phyloP scores from a whole-genome alignment of 2,888 invertebrate genomes.

The Hydraecia micacea region DNA sequence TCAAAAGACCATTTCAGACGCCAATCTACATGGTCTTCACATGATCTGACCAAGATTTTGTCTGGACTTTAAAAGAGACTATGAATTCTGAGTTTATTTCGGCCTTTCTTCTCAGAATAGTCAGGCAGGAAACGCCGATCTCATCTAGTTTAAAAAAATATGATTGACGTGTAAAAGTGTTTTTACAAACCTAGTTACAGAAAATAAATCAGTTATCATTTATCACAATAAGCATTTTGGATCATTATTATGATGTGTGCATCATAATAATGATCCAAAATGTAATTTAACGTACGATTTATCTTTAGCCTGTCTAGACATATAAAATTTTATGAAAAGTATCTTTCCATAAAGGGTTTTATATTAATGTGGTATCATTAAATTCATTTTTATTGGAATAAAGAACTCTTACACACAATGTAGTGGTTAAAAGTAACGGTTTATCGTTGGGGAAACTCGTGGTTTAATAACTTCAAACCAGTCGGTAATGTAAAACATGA shows the following conservation, averaged over 20 bases:
- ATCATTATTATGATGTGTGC: no score
- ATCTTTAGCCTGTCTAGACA: slow-evolving; percentile 53
- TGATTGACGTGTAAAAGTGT: no score
- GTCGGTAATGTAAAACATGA: slow-evolving; percentile 6
- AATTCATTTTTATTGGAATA: slow-evolving; percentile 17
- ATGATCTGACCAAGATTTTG: no score
- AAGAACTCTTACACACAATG: not conserved
- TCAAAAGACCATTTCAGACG: no score
- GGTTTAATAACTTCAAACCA: not conserved
- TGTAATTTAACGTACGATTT: slow-evolving; percentile 48
- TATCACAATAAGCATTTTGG: slow-evolving; percentile 9
- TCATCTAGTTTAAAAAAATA: no score
- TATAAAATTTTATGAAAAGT: slow-evolving; percentile 49
- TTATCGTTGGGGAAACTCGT: not conserved
- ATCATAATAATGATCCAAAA: slow-evolving; percentile 32
- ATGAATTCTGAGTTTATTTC: no score
- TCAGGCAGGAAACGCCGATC: no score
- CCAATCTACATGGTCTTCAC: no score
- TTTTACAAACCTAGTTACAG: no score
- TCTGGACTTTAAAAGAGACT: no score
- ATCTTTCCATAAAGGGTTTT: slow-evolving; percentile 26
- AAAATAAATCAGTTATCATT: no score
- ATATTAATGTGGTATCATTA: slow-evolving; percentile 17
- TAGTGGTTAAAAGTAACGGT: not conserved
- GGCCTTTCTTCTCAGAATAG: no score